Base-by-base conservation (phyloP, 92 coral and sea anemone genomes). In the Zoanthus solanderi region DNA sequence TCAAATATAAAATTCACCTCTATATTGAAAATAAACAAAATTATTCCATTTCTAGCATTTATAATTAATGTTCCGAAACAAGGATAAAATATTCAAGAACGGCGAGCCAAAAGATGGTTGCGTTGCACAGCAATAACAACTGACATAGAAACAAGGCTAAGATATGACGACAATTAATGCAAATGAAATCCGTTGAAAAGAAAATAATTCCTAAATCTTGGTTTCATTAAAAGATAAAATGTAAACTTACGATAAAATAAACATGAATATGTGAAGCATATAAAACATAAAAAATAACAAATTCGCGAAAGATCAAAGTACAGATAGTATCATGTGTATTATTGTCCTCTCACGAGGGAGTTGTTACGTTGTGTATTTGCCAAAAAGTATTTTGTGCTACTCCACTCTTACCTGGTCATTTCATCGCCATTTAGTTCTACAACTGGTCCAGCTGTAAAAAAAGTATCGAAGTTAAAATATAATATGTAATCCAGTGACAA, bases 381-480 rank as follows among this genome's bases (percentile, higher is more conserved):
- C 53, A 10, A 75, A 30, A 75, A 17, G 10, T 17, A 18, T 75
- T 75, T 48, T 4, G 32, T 8, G 61, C 8, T 10, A 6, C 9
- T 48, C 13, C 31, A 2, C 13, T 18, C 85, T 79, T 87, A 95
- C 99, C 99, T 89, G 0, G 99, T 96, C 99, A 96, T 96, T 87
- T 96, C 99, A 65, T 96, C 99, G 75, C 99, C 99, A 87, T 96
- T 93, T 93, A 96, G 90, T 84, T 96, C 99, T 13, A 96, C 99
- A 72, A 96, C 96, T 34, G 99, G 94, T 57, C 98, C 98, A 93
- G 93, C 98, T 95, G 46, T 4, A 61, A 84, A 68, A 29, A 31
- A 89, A 47, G 78, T 0, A 52, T 32, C 4, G 5, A 60, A 11
- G 66, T 60, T 17, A 58, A 12, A 58, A 58, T 12, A 5, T 58